Conservation (phyloP, 2,888 invertebrate species). For the Dynastes maya region DNA sequence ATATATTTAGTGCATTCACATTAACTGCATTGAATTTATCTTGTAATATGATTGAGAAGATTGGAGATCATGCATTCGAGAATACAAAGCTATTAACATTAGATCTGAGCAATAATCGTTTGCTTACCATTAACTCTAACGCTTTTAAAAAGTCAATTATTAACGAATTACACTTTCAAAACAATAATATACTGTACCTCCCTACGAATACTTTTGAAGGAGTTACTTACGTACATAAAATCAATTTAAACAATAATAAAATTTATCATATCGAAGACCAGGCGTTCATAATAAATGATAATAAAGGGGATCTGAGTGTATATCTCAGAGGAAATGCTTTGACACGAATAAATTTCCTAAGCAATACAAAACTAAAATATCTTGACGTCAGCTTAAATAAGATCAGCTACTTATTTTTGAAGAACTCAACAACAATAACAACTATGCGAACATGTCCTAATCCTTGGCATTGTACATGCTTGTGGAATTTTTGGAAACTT, state of each 20-base stretch:
- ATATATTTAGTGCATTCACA: neutral
- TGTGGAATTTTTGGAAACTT: constrained; percentile 22
- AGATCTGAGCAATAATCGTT: constrained; percentile 14
- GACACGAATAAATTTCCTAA: constrained; percentile 15
- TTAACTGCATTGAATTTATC: constrained; percentile 7
- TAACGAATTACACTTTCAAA: neutral
- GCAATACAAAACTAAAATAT: neutral
- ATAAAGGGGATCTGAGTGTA: neutral
- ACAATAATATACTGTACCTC: neutral
- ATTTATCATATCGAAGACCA: constrained; percentile 17
- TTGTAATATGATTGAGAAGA: constrained; percentile 1
- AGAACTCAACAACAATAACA: neutral
- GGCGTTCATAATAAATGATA: neutral
- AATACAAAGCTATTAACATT: neutral
- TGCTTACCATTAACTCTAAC: neutral
- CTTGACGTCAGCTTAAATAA: constrained; percentile 20
- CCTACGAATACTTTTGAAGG: neutral
- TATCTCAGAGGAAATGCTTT: neutral
- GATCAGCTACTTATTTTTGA: constrained; percentile 20
- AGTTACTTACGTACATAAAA: neutral
- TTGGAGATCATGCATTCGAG: neutral
- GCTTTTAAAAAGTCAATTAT: neutral
- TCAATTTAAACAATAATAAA: constrained; percentile 9
- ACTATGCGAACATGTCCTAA: constrained; percentile 15
- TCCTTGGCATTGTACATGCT: constrained; percentile 25